phyloP scores from a whole-genome alignment of 2,797 vertebrate genomes.

The Hafferia zeledoni region DNA sequence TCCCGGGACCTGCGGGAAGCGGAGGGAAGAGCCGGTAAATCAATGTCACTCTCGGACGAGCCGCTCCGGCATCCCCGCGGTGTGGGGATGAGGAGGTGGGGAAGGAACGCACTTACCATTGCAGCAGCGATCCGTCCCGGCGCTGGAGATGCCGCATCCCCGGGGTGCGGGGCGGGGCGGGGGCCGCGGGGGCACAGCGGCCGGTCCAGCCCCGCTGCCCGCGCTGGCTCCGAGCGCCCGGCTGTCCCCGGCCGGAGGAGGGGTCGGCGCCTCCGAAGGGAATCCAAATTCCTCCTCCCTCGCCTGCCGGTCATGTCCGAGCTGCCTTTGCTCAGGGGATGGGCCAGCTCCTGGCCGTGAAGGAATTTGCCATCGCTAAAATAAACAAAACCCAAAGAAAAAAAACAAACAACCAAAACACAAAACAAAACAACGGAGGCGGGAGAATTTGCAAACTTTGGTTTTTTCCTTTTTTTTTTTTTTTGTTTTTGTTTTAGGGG shows the following conservation, averaged over 20 bases:
- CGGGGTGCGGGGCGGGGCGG: background rate
- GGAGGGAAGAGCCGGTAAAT: background rate
- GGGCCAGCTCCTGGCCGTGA: conserved; percentile 51
- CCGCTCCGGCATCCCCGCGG: background rate
- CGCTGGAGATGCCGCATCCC: conserved; percentile 39
- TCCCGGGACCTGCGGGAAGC: background rate
- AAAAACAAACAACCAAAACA: background rate
- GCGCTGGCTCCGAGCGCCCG: background rate
- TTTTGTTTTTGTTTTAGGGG: too few species aligned
- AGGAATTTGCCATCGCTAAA: conserved; percentile 48
- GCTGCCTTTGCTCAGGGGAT: conserved; percentile 50
- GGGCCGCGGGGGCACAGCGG: background rate
- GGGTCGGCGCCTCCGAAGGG: conserved; percentile 12
- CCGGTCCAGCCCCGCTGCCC: background rate
- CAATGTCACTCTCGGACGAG: background rate
- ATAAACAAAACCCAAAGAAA: too few species aligned
- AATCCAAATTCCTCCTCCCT: conserved; percentile 55
- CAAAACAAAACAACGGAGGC: background rate
- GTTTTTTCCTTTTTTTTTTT: rapidly evolving
- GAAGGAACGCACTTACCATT: conserved; percentile 25
- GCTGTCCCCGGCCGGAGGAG: conserved; percentile 2
- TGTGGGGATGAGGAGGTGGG: background rate
- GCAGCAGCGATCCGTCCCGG: conserved; percentile 26
- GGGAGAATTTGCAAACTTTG: conserved; percentile 23
- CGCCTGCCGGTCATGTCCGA: conserved; percentile 47